phyloP scores from a whole-genome alignment of 2,888 invertebrate species.

The Acanthopleura granulata region DNA sequence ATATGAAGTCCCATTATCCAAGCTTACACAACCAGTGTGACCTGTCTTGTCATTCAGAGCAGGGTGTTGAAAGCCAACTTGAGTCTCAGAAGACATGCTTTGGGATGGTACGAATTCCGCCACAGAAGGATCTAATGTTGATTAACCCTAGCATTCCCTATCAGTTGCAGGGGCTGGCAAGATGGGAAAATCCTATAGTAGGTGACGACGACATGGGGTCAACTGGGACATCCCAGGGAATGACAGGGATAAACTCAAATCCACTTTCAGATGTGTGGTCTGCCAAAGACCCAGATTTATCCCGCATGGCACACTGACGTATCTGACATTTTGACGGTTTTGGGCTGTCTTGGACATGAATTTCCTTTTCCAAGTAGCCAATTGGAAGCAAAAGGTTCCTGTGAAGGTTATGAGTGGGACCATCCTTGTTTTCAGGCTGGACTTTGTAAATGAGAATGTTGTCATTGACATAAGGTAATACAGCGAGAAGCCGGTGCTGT shows the following conservation, averaged over 20 bases:
- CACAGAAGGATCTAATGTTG: background rate
- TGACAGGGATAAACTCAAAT: background rate
- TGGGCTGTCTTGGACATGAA: background rate
- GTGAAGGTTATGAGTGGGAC: conserved; percentile 4
- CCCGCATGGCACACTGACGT: background rate
- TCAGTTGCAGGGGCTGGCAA: background rate
- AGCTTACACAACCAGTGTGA: too few relatives aligned
- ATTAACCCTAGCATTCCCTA: background rate
- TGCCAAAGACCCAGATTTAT: background rate
- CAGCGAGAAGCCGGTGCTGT: conserved; percentile 27
- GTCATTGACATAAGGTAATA: conserved; percentile 29
- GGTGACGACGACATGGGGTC: too few relatives aligned
- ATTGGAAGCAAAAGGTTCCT: conserved; percentile 8
- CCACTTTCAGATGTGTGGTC: background rate
- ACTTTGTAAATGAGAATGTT: conserved; percentile 19
- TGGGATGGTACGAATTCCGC: background rate
- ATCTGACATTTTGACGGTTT: background rate
- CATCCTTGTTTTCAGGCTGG: conserved; percentile 13
- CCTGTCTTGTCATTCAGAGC: background rate
- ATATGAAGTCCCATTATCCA: too few relatives aligned
- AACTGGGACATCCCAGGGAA: background rate
- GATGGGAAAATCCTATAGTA: too few relatives aligned
- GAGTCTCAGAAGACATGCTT: background rate
- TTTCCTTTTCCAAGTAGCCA: background rate
- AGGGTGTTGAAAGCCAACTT: background rate